Evolutionary conservation across 2,113 vertebrate species (phyloP).

Genomic region (Cromileptes altivelis): DNA sequence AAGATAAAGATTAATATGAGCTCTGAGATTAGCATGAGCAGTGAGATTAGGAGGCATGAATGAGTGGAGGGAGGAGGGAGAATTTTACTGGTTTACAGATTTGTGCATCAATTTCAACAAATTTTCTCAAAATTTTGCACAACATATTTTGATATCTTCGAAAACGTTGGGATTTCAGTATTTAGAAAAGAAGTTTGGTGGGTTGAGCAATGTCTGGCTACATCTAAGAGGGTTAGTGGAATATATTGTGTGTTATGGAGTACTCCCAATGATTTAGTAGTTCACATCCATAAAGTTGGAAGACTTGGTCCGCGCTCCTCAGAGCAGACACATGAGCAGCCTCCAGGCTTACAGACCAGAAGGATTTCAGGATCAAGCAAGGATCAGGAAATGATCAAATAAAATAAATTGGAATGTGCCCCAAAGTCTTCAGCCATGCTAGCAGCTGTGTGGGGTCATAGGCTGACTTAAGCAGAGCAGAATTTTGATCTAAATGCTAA

Average conservation of each 20-base stretch:
- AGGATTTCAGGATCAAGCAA: background rate
- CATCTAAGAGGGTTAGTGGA: background rate
- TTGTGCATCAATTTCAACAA: background rate
- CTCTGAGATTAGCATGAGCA: constrained; percentile 30
- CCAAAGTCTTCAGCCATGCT: too few species aligned
- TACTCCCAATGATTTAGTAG: background rate
- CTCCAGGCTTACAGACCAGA: background rate
- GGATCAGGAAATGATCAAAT: background rate
- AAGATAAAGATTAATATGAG: constrained; percentile 29
- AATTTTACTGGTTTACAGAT: too few species aligned
- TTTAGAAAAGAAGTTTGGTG: background rate
- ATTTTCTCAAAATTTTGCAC: background rate
- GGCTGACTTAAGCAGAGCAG: too few species aligned
- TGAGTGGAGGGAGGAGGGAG: background rate
- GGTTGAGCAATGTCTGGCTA: background rate
- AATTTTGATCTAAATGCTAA: too few species aligned
- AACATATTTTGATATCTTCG: background rate
- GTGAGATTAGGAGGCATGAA: constrained; percentile 33
- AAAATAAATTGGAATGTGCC: background rate
- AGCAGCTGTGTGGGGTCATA: too few species aligned
- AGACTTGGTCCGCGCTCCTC: too few species aligned
- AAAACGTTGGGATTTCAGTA: background rate
- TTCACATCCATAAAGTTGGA: background rate
- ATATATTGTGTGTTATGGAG: background rate
- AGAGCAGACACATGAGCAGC: too few species aligned